Base-by-base conservation (phyloP, 1,140 invertebrate genomes). In the Theocolax elegans region DNA sequence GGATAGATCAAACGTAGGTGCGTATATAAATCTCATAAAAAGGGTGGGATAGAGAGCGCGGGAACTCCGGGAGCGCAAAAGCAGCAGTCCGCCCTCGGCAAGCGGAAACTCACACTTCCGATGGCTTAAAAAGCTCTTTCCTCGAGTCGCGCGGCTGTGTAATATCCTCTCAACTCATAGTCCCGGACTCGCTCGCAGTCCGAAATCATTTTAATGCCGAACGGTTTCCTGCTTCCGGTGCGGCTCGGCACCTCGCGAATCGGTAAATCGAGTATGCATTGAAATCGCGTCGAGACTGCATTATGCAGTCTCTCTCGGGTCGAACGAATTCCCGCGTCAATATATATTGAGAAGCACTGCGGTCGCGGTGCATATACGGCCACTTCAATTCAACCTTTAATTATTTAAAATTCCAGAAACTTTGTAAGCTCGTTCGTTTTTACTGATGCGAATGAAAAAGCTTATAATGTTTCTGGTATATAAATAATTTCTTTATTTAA, bases 151-250 rank as follows among this genome's bases (percentile, higher is more conserved):
- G 40, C 8, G 27, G 35, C 19, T 49, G 10, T 19, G 19, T 15
- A 27, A 58, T 40, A 58, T 38, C 54, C 35, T 59, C 56, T n/a
- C n/a, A 2, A 21, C 17, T 8, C 8, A 35, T n/a, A 54, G n/a
- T 56, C 64, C 29, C 19, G 17, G 19, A 17, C 21, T 19, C 15
- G 17, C 31, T 35, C 25, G 23, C 12, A 2, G 54, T 59, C 54
- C 42, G 21, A 67, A 59, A 67, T 67, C 65, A 59, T 67, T 67
- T 67, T 49, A 49, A 67, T 67, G 65, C 65, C 17, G 21, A 44
- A 49, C 35, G 56, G 3, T 58, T 40, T 49, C 42, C 48, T 40
- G 46, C 29, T 19, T 29, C 59, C 59, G 59, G 44, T 6, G 48
- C 13, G 23, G 13, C 23, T 53, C 27, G 46, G 17, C 42, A 9